phyloP scores from a whole-genome alignment of 2,888 invertebrate species.

The Polymixis flavicincta region DNA sequence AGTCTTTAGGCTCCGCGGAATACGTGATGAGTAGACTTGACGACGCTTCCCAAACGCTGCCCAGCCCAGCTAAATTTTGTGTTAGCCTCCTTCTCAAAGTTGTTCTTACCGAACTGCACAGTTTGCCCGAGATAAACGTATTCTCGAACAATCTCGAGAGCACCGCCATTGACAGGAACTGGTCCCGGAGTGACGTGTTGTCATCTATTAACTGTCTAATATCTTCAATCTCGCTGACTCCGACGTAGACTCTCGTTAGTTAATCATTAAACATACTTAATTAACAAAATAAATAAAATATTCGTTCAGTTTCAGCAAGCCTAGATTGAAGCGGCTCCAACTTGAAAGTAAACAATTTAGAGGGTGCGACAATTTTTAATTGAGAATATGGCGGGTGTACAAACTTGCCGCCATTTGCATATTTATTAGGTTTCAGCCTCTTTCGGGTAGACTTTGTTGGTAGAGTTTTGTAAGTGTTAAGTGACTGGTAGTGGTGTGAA shows the following conservation, averaged over 20 bases:
- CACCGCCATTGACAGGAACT: no score
- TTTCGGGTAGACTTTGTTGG: not conserved
- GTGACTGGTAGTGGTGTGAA: not conserved
- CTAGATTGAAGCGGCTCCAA: conserved; percentile 34
- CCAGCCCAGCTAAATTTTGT: no score
- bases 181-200: no score
- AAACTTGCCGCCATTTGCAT: conserved; percentile 57
- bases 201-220: no score
- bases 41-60: no score
- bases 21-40: no score
- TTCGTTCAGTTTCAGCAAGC: conserved; percentile 8
- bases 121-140: no score
- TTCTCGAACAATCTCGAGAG: no score
- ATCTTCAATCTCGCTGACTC: not conserved
- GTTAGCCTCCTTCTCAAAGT: no score
- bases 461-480: conserved; percentile 6
- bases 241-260: not conserved
- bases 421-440: conserved; percentile 50
- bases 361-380: conserved; percentile 55
- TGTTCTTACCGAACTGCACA: no score
- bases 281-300: conserved; percentile 9
- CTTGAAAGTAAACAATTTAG: conserved; percentile 43
- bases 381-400: conserved; percentile 35
- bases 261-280: not conserved
- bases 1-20: no score